Base-by-base conservation (phyloP, 2,113 vertebrate species). In the Onychostoma macrolepis region DNA sequence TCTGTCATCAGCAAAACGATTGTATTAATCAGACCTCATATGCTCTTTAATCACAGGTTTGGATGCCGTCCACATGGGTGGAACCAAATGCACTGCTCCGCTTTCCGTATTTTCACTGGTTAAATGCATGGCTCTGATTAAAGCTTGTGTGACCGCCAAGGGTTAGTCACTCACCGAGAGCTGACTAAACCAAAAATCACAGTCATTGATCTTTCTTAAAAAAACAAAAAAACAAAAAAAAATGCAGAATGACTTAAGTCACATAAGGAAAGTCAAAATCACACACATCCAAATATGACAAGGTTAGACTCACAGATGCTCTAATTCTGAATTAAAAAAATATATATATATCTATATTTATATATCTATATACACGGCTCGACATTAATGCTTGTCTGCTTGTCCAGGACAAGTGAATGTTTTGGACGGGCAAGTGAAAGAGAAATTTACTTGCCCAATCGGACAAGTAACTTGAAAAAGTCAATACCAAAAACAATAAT, bases 21-120 rank as follows among this genome's bases (percentile, higher is more conserved):
- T 88, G 67, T 89, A 91, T 93, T 94, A 93, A 94, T 94, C 91
- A 94, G 90, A 61, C 88, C 88, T 92, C 91, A 86, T 92, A 91
- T 92, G 93, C 92, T 93, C 89, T 93, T 94, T 93, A 95, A 94
- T 95, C 93, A 93, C 90, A 83, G 85, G 69, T 80, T 87, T 92
- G 92, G 92, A 92, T 63, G 24, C 79, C 2, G 74, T 91, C 90
- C 92, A 93, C 89, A 79, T 13, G 36, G 75, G 90, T 84, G 88
- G 92, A 93, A 92, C 91, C 81, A 86, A 28, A 90, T 91, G 88
- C 91, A 90, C 83, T 2, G 65, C 48, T 82, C 10, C 19, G 8
- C 24, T 61, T 75, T 75, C 67, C 24, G 6, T 82, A 48, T 30
- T 67, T 45, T 9, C 7, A n/a, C 71, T 21, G 56, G 58, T 84